phyloP scores from a whole-genome alignment of 1,140 invertebrate species.

The Formica selysi region DNA sequence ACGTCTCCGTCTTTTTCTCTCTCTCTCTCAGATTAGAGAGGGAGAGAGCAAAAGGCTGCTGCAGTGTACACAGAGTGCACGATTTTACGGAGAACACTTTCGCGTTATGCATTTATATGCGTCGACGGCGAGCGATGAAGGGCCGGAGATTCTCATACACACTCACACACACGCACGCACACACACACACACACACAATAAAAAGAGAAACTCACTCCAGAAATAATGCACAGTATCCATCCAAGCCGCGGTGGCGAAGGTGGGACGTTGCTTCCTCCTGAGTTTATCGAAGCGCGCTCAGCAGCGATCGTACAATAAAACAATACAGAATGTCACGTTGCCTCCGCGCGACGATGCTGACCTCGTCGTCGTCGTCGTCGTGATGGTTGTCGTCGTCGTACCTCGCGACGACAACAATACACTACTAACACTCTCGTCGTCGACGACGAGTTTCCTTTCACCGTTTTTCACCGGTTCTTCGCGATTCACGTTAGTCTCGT shows the following conservation, averaged over 20 bases:
- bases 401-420: conserved; percentile 65
- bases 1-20: too few species aligned
- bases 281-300: conserved; percentile 57
- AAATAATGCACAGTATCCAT: conserved; percentile 87
- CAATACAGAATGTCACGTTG: conserved; percentile 20
- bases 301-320: conserved; percentile 21
- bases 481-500: not conserved
- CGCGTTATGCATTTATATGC: not conserved
- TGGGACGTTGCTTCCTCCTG: conserved; percentile 65
- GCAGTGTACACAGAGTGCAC: conserved; percentile 27
- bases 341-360: conserved; percentile 35
- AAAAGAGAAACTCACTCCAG: conserved; percentile 84
- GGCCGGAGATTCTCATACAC: not conserved
- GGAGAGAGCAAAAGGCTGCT: not conserved
- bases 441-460: conserved; percentile 39
- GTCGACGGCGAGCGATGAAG: not conserved
- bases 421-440: conserved; percentile 22
- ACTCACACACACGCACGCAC: not conserved
- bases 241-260: conserved; percentile 79
- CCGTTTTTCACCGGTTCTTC: not conserved
- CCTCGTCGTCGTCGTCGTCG: conserved; percentile 29
- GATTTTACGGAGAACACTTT: not conserved
- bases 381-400: conserved; percentile 55
- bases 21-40: too few species aligned
- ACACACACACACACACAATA: conserved; percentile 40